Evolutionary conservation across 2,888 invertebrate genomes (phyloP).

Genomic region (Pseudococcus longispinus): DNA sequence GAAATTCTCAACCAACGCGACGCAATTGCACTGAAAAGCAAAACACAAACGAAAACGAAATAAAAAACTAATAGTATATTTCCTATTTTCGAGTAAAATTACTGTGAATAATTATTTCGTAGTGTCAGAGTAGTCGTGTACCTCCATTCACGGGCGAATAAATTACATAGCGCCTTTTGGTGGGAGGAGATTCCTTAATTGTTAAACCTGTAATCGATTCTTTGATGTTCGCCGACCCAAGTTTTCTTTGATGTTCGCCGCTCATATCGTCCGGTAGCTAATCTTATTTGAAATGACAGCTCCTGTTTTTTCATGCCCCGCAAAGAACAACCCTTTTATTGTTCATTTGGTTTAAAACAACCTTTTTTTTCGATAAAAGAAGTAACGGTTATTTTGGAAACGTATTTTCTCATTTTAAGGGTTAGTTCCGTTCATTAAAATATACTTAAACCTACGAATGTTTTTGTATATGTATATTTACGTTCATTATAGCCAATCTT

Average conservation of each 20-base stretch:
- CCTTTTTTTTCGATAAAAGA: neutral
- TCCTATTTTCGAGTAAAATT: constrained; percentile 33
- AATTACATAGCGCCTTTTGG: constrained; percentile 55
- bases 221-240: constrained; percentile 54
- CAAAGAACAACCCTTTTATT: constrained; percentile 48
- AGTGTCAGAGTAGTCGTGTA: constrained; percentile 48
- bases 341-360: neutral
- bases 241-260: constrained; percentile 55
- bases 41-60: neutral
- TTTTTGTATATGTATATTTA: too few species aligned
- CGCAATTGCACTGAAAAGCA: neutral
- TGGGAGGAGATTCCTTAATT: constrained; percentile 56
- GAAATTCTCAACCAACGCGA: too few species aligned
- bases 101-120: constrained; percentile 49
- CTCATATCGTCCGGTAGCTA: constrained; percentile 52
- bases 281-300: constrained; percentile 54
- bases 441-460: neutral
- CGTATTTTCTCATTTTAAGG: neutral
- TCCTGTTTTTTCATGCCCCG: constrained; percentile 41
- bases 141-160: constrained; percentile 54
- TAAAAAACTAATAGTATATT: constrained; percentile 3
- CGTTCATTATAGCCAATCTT: too few species aligned
- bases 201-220: constrained; percentile 57
- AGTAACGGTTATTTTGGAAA: constrained; percentile 15
- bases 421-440: neutral